A percentile compares a stretch with the other conserved stretches of the same genome.
phyloP scores from a whole-genome alignment of 1,140 invertebrate species.

The Apocrypta bakeri region DNA sequence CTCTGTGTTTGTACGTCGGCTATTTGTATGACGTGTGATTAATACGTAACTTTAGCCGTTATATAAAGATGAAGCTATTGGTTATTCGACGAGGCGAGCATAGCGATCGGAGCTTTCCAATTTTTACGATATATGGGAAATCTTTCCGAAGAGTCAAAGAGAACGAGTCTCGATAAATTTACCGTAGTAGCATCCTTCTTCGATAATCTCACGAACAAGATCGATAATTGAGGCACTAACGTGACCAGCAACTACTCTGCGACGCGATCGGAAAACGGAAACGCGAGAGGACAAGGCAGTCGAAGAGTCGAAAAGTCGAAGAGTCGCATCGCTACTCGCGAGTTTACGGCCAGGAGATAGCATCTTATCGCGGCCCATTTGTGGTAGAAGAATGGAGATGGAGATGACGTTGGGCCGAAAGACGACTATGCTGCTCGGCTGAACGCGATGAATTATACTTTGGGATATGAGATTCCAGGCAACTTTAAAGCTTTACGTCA shows the following conservation, averaged over 20 bases:
- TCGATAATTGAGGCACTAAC: not conserved
- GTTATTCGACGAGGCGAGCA: no score
- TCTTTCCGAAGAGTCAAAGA: not conserved
- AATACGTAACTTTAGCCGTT: no score
- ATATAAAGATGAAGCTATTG: no score
- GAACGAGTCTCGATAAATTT: not conserved
- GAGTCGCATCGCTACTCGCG: not conserved
- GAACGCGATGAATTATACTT: not conserved
- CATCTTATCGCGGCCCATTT: conserved; percentile 39
- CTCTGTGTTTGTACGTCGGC: not conserved
- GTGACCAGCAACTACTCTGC: no score
- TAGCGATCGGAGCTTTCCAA: no score
- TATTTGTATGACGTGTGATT: not conserved
- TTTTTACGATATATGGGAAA: not conserved
- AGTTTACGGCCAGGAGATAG: conserved; percentile 17
- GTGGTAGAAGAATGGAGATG: not conserved
- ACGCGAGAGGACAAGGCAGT: no score
- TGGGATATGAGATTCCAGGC: not conserved
- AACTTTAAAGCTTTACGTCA: not conserved
- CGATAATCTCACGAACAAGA: not conserved
- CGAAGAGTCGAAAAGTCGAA: not conserved
- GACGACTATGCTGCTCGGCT: not conserved
- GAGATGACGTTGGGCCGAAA: not conserved
- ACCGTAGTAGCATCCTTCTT: not conserved
- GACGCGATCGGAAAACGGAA: no score